Evolutionary conservation across 2,113 vertebrate species (phyloP).

Genomic region (Neodon shergylaensis): DNA sequence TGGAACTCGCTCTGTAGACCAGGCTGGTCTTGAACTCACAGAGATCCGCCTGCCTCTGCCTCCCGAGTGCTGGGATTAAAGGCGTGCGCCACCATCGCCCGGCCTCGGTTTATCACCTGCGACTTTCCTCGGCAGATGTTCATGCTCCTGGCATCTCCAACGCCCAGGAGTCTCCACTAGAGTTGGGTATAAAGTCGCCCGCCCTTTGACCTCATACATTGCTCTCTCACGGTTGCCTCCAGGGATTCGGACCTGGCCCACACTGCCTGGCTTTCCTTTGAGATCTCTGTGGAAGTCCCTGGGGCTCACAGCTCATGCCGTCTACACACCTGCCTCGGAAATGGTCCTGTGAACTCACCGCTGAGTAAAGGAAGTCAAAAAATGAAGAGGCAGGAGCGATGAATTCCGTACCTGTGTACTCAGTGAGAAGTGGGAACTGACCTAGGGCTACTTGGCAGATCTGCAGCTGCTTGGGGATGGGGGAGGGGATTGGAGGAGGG

Average conservation of each 20-base stretch:
- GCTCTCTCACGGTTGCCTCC: too few relatives aligned
- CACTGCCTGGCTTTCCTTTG: neutral
- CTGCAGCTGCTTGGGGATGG: neutral
- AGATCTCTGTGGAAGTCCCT: neutral
- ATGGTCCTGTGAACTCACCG: neutral
- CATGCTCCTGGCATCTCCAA: neutral
- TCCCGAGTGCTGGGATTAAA: too few relatives aligned
- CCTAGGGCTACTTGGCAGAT: neutral
- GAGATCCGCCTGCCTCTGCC: too few relatives aligned
- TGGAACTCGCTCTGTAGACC: too few relatives aligned
- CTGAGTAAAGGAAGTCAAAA: neutral
- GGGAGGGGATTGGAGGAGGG: rapidly evolving
- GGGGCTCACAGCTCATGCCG: too few relatives aligned
- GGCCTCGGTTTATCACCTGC: neutral
- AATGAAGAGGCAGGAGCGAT: neutral
- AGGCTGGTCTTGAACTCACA: too few relatives aligned
- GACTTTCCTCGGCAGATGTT: neutral
- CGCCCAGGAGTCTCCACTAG: neutral
- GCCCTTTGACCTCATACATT: neutral
- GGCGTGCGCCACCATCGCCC: too few relatives aligned
- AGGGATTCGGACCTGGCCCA: neutral
- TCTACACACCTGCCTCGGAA: neutral
- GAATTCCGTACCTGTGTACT: neutral
- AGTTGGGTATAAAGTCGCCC: neutral
- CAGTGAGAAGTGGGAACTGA: neutral